Conservation (phyloP, 1,140 invertebrate species). For the Arion vulgaris region DNA sequence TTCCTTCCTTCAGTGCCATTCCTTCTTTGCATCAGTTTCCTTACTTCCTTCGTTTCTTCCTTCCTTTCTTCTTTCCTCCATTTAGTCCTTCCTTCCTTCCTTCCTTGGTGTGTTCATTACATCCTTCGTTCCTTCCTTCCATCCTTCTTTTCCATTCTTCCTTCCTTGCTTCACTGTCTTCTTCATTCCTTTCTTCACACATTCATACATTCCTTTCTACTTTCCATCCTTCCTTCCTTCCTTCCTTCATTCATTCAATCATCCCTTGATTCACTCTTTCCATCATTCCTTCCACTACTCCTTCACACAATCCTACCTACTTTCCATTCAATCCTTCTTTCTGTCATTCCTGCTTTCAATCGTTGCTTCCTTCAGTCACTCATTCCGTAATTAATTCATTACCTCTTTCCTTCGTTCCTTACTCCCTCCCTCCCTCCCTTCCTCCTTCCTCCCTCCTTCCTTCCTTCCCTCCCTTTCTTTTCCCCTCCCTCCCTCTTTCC, state of each 20-base stretch:
- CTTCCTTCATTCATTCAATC: neutral
- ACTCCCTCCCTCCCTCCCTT: slow-evolving; percentile 3
- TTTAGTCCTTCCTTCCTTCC: neutral
- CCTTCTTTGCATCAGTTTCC: neutral
- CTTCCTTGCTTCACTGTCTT: too few relatives aligned
- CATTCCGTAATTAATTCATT: neutral
- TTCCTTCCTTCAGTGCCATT: neutral
- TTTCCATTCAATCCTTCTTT: too few relatives aligned
- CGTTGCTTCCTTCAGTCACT: neutral
- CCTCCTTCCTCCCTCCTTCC: neutral
- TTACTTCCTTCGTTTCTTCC: neutral
- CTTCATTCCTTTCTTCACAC: too few relatives aligned
- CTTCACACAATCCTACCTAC: too few relatives aligned
- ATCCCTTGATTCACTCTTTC: neutral
- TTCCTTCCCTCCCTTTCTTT: slow-evolving; percentile 21
- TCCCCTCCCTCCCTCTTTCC: neutral
- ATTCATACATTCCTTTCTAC: neutral
- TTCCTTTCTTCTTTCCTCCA: neutral
- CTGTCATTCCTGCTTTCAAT: slow-evolving; percentile 11
- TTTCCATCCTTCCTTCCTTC: neutral
- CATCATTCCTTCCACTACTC: neutral
- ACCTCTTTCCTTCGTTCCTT: neutral
- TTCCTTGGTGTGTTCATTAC: neutral
- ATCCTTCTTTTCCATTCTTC: too few relatives aligned
- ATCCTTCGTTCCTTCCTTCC: neutral